Evolutionary conservation across 2,888 invertebrate genomes (phyloP), one percentile per base, ranked within the genome.

Genomic region (Oeneis ivallda): DNA sequence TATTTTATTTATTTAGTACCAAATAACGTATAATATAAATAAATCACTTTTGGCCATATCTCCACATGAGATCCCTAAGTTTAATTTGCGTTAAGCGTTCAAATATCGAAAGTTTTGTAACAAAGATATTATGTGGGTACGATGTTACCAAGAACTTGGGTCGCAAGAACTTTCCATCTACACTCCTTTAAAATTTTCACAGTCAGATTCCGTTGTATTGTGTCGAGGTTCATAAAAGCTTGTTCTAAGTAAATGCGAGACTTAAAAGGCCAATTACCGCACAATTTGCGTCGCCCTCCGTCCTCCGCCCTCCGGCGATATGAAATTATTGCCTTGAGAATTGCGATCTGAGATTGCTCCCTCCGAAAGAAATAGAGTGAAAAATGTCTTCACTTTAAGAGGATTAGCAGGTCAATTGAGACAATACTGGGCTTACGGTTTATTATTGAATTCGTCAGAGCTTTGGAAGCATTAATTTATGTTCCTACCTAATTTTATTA

Each of bases 211-310:
- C 43, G 50, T 41, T 61, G 70, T 72, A 79, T 76, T 77, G 78
- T 79, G 79, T 79, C 72, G 76, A 76, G 74, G 76, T 79, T 79
- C 76, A 79, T 85, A 82, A 84, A 84, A 84, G 83, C 82, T 73
- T 77, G 80, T 80, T 81, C 79, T 76, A 79, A 83, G 82, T 76
- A 79, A 81, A 79, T 80, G 81, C 76, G 81, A 78, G 78, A 75
- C 85, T 87, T 91, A 88, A 91, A 90, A 90, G 91, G 89, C 78
- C 90, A 91, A 91, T 91, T 91, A 90, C 78, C 76, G 72, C 68
- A 83, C 88, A 90, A 90, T 90, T 89, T 87, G 81, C 85, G 75
- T 79, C 84, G 76, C 83, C 80, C 83, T 78, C 79, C 79, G 43
- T 41, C 72, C 74, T 71, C 73, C 75, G 66, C 73, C 65, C 70